Conservation (phyloP, 2,888 invertebrate genomes). For the Epistrophella euchroma region DNA sequence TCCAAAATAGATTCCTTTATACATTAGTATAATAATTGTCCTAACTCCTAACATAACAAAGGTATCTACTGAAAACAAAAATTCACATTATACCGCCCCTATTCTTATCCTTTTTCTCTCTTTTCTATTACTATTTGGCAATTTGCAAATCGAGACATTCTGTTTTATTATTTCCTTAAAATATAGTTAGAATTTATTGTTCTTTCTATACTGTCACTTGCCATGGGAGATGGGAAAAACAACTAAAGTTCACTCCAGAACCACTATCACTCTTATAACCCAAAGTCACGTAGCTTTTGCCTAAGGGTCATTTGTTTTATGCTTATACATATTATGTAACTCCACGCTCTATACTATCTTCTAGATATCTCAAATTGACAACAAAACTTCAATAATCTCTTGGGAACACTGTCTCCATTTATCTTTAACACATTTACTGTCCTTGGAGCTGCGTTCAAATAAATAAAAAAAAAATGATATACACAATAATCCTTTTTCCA, state of each 20-base stretch:
- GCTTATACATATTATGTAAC: neutral
- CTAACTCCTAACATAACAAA: no score
- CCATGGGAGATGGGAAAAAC: no score
- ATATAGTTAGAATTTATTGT: no score
- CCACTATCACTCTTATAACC: conserved; percentile 1
- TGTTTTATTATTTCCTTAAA: no score
- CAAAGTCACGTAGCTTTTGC: conserved; percentile 9
- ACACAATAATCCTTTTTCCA: neutral
- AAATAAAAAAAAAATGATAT: neutral
- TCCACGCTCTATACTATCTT: neutral
- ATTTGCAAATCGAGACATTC: no score
- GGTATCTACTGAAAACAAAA: no score
- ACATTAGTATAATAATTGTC: no score
- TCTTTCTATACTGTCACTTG: neutral
- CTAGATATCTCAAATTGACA: conserved; percentile 19
- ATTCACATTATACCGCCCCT: no score
- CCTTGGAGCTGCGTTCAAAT: neutral
- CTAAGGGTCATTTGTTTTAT: conserved; percentile 14
- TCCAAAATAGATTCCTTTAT: no score
- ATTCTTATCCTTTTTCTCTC: no score
- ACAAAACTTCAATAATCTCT: conserved; percentile 5
- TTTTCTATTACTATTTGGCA: no score
- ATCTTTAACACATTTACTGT: neutral
- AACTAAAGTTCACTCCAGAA: neutral
- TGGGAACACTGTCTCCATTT: conserved; percentile 9